phyloP scores from a whole-genome alignment of 2,888 invertebrate species.

The Glaucopsyche alexis region DNA sequence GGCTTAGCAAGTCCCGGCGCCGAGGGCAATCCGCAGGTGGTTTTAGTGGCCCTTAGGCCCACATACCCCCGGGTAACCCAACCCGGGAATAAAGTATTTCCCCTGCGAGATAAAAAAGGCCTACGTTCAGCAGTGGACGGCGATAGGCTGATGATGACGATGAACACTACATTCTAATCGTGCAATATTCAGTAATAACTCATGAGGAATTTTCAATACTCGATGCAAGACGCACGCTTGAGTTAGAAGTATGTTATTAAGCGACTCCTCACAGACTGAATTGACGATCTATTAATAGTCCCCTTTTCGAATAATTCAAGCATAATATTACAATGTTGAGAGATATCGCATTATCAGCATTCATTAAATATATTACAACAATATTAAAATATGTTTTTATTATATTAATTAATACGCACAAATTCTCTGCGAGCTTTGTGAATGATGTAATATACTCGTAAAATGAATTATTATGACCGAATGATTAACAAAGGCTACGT shows the following conservation, averaged over 20 bases:
- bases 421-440: no score
- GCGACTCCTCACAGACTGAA: neutral
- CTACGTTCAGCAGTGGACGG: no score
- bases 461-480: no score
- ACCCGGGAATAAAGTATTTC: no score
- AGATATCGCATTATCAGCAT: neutral
- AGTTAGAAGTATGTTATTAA: neutral
- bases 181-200: neutral
- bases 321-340: neutral
- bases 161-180: neutral
- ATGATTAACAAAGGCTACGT: no score
- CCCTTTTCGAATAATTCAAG: neutral
- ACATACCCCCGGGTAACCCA: no score
- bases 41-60: no score
- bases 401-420: neutral
- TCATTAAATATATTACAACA: neutral
- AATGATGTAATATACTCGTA: no score
- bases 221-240: neutral
- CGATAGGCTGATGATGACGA: no score
- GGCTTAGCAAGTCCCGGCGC: no score
- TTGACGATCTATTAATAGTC: neutral
- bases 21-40: no score
- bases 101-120: no score
- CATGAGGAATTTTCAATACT: neutral
- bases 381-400: neutral